Conservation (phyloP, 2,113 vertebrate genomes). For the Tragelaphus imberbis region DNA sequence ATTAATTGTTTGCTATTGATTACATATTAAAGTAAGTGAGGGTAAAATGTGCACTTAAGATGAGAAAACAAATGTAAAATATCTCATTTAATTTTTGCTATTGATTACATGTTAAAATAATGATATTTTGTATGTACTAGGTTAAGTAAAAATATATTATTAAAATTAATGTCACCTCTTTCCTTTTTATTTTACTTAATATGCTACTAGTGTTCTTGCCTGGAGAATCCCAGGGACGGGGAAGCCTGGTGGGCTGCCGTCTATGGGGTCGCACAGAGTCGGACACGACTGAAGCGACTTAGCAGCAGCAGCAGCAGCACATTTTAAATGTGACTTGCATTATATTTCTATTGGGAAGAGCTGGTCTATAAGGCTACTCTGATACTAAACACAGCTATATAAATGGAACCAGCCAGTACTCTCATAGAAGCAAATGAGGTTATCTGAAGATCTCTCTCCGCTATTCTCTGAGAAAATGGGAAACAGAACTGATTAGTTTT, state of each 20-base stretch:
- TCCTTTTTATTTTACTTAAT: slow-evolving; percentile 5
- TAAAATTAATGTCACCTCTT: neutral
- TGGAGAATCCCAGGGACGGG: too few relatives aligned
- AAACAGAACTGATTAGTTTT: neutral
- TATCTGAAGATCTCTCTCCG: neutral
- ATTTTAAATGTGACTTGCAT: neutral
- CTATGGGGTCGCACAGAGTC: too few relatives aligned
- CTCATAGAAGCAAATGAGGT: neutral
- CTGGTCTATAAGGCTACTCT: neutral
- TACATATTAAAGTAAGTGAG: neutral
- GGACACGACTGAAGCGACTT: too few relatives aligned
- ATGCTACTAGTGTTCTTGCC: too few relatives aligned
- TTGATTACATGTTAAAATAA: neutral
- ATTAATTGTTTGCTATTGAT: neutral
- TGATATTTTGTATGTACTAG: neutral
- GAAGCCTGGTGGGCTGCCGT: too few relatives aligned
- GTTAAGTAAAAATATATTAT: neutral
- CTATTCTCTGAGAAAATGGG: neutral
- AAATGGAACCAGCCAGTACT: neutral
- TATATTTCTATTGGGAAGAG: neutral
- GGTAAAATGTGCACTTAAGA: neutral
- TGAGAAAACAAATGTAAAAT: neutral
- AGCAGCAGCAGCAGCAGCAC: too few relatives aligned
- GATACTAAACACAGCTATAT: neutral
- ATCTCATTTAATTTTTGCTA: neutral